These are phyloP conservation scores for Clunio marinus DNA, from an alignment of 2,888 invertebrate species.

Conservation along the genomic window DNA sequence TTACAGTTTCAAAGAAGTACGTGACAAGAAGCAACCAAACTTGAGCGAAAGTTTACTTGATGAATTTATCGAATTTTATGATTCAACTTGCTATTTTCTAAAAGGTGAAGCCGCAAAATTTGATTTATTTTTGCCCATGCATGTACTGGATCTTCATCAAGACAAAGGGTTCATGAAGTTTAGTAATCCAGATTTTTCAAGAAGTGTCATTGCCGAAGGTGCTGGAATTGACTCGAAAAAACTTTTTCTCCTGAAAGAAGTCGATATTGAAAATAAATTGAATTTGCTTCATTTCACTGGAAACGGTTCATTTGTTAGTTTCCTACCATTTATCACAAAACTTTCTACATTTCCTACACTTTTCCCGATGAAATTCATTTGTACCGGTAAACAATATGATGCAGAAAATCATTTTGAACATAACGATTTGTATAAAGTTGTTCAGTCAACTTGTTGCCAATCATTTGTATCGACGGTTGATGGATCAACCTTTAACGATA, in stretches of 20 bases:
- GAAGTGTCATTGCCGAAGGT: conserved; percentile 69
- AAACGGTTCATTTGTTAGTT: conserved; percentile 66
- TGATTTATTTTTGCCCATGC: conserved; percentile 55
- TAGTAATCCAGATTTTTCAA: conserved; percentile 73
- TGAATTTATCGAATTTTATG: conserved; percentile 57
- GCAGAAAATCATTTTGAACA: conserved; percentile 50
- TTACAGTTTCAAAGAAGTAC: conserved; percentile 43
- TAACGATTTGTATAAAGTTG: conserved; percentile 61
- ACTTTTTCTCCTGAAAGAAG: conserved; percentile 60
- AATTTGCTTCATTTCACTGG: conserved; percentile 71
- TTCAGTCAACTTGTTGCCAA: conserved; percentile 65
- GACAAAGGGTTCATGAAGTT: conserved; percentile 59
- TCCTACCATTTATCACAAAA: conserved; percentile 69
- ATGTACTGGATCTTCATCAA: conserved; percentile 49
- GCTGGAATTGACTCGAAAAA: conserved; percentile 57
- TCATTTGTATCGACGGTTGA: conserved; percentile 60
- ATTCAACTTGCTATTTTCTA: conserved; percentile 60
- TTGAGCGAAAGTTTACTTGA: conserved; percentile 41
- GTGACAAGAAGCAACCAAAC: conserved; percentile 46
- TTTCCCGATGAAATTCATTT: conserved; percentile 66
- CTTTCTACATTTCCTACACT: conserved; percentile 58
- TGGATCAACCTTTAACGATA: conserved; percentile 51
- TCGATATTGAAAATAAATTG: conserved; percentile 54
- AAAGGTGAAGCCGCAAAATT: conserved; percentile 66
- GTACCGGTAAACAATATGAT: conserved; percentile 65